These are phyloP conservation scores for Drosophila burlai DNA, from an alignment of 1,140 invertebrate species.

Conservation along the genomic window DNA sequence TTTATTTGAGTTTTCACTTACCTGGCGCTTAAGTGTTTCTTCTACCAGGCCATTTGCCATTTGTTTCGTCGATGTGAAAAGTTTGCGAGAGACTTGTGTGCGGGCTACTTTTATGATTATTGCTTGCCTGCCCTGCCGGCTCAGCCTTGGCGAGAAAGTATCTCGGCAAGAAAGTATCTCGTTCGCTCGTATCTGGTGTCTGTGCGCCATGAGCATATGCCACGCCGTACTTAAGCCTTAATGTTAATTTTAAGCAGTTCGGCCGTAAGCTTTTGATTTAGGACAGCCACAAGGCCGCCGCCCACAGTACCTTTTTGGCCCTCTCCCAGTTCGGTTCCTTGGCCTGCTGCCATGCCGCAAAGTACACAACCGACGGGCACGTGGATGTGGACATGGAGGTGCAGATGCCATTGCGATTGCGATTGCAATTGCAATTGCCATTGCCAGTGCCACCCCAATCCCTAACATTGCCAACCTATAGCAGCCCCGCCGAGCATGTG, in stretches of 20 bases:
- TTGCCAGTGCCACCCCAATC: conserved; percentile 9
- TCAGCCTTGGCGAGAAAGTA: conserved; percentile 46
- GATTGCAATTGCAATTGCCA: conserved; percentile 6
- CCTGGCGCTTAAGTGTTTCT: conserved; percentile 73
- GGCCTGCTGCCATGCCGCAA: conserved; percentile 43
- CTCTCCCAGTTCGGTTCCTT: conserved; percentile 3
- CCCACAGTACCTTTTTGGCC: neutral
- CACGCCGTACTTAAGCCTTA: conserved; percentile 52
- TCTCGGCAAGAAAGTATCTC: conserved; percentile 42
- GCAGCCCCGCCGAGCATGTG: conserved; percentile 13
- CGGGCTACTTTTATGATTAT: conserved; percentile 76
- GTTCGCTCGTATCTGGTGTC: conserved; percentile 22
- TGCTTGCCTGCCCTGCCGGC: conserved; percentile 46
- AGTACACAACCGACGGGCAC: conserved; percentile 5
- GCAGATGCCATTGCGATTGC: conserved; percentile 27
- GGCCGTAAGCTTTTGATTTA: conserved; percentile 65
- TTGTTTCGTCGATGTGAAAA: conserved; percentile 71
- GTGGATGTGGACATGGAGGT: conserved; percentile 17
- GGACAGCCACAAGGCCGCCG: conserved; percentile 40
- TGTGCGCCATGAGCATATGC: conserved; percentile 26
- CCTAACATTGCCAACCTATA: neutral
- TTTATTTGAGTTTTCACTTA: conserved; percentile 80
- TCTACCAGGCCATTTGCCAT: conserved; percentile 69
- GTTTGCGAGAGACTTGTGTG: conserved; percentile 52
- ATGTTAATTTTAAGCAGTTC: conserved; percentile 72